Evolutionary conservation across 2,888 invertebrate genomes (phyloP).

Genomic region (Vandiemenella viatica): DNA sequence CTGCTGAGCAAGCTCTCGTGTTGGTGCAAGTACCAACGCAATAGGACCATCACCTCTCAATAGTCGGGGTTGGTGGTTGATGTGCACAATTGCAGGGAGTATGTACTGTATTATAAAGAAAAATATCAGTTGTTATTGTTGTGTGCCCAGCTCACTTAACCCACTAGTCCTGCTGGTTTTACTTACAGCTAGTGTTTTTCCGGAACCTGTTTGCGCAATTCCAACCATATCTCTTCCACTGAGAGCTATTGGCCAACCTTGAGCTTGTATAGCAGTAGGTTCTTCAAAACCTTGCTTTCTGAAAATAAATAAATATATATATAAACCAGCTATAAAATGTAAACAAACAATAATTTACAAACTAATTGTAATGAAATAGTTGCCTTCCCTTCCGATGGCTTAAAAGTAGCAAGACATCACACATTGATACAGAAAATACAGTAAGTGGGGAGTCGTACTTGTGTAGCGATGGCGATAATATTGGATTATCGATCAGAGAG

Average conservation of each 20-base stretch:
- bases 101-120: slow-evolving; percentile 43
- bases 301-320: too few relatives aligned
- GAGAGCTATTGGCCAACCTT: slow-evolving; percentile 90
- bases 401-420: too few relatives aligned
- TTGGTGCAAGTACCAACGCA: slow-evolving; percentile 80
- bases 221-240: slow-evolving; percentile 88
- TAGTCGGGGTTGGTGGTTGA: slow-evolving; percentile 73
- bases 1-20: slow-evolving; percentile 81
- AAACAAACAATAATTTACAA: too few relatives aligned
- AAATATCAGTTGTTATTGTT: too few relatives aligned
- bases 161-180: too few relatives aligned
- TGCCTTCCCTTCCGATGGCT: too few relatives aligned
- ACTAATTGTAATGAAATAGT: too few relatives aligned
- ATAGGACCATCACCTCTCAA: slow-evolving; percentile 89
- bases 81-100: slow-evolving; percentile 90
- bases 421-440: too few relatives aligned
- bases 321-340: not conserved
- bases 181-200: slow-evolving; percentile 66
- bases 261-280: slow-evolving; percentile 89
- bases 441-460: too few relatives aligned
- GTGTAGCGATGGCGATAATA: too few relatives aligned
- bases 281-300: slow-evolving; percentile 25
- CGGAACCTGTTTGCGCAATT: slow-evolving; percentile 86
- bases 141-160: too few relatives aligned
- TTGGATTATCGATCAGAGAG: too few relatives aligned